Conservation (phyloP, 2,797 vertebrate genomes). For the Eospalax fontanierii region DNA sequence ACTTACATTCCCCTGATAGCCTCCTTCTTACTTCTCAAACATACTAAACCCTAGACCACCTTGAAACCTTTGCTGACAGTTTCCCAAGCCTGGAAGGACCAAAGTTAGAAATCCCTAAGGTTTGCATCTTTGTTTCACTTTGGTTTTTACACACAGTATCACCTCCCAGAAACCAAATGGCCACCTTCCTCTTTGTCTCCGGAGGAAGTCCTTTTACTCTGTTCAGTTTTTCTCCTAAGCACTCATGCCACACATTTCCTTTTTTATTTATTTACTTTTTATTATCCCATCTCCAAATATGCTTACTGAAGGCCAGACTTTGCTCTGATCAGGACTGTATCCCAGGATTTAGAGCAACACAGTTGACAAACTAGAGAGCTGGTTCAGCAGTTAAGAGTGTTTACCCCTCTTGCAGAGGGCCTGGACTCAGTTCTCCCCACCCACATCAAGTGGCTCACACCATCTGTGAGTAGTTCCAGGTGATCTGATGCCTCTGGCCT, state of each 20-base stretch:
- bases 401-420: background rate
- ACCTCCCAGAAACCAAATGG: background rate
- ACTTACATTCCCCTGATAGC: background rate
- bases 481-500: background rate
- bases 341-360: background rate
- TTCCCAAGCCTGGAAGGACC: background rate
- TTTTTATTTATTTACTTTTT: constrained; percentile 20
- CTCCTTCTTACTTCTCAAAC: background rate
- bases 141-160: background rate
- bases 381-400: background rate
- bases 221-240: background rate
- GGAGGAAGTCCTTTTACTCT: background rate
- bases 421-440: background rate
- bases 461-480: background rate
- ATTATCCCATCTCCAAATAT: background rate
- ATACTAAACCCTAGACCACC: background rate
- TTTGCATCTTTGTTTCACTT: background rate
- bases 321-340: background rate
- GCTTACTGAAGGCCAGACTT: background rate
- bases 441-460: background rate
- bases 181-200: background rate
- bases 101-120: constrained; percentile 16
- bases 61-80: background rate
- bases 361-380: background rate
- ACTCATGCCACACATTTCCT: background rate